A percentile compares a stretch with the other conserved stretches of the same genome.
phyloP scores from a whole-genome alignment of 1,140 invertebrate genomes.

The Mamestra configurata region DNA sequence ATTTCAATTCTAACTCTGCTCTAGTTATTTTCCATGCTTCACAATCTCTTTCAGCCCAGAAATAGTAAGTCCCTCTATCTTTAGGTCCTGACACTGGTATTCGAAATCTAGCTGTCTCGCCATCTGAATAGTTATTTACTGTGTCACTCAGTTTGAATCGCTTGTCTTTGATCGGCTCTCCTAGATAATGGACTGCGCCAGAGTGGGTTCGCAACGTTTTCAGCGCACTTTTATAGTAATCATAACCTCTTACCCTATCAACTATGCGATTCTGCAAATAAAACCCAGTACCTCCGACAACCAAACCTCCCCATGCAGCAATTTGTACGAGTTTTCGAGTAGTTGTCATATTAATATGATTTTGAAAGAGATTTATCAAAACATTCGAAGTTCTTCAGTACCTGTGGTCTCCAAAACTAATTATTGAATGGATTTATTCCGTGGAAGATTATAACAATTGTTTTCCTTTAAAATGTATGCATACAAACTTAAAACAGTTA shows the following conservation, averaged over 20 bases:
- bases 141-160: conserved; percentile 88
- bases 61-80: conserved; percentile 88
- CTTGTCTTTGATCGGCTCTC: conserved; percentile 90
- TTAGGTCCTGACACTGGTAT: conserved; percentile 89
- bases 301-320: conserved; percentile 77
- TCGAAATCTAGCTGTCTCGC: conserved; percentile 88
- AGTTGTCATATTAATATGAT: conserved; percentile 66
- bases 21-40: conserved; percentile 84
- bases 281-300: conserved; percentile 76
- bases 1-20: conserved; percentile 88
- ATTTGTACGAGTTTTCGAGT: conserved; percentile 76
- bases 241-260: conserved; percentile 70
- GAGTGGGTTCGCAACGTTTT: conserved; percentile 87
- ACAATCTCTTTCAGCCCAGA: conserved; percentile 86
- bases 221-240: conserved; percentile 89
- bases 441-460: no score
- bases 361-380: background rate
- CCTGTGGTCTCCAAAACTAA: background rate
- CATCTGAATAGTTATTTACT: conserved; percentile 88
- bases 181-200: conserved; percentile 89
- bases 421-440: no score
- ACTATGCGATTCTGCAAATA: conserved; percentile 77
- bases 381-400: background rate
- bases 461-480: no score
- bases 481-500: no score